Evolutionary conservation across 2,888 invertebrate genomes (phyloP).

Genomic region (Leucophenga maculata): DNA sequence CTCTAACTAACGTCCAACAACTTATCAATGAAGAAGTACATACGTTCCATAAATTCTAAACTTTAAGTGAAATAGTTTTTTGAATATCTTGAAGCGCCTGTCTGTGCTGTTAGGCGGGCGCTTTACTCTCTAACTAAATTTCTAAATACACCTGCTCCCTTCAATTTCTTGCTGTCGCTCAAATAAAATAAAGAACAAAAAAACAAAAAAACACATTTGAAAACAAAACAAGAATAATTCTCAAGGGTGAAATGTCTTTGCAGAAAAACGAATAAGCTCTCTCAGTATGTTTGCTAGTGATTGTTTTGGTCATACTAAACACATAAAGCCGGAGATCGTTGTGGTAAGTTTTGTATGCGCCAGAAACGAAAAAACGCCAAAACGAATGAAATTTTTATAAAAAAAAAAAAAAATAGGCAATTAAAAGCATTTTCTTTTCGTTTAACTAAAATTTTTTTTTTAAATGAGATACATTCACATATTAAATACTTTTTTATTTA

Average conservation of each 20-base stretch:
- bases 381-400: slow-evolving; percentile 21
- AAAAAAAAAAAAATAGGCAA: slow-evolving; percentile 51
- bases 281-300: slow-evolving; percentile 72
- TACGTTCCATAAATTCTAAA: no score
- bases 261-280: slow-evolving; percentile 75
- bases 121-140: background rate
- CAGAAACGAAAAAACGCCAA: slow-evolving; percentile 44
- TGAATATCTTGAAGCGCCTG: no score
- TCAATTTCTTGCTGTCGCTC: slow-evolving; percentile 41
- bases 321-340: slow-evolving; percentile 71
- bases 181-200: slow-evolving; percentile 46
- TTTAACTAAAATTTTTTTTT: slow-evolving; percentile 40
- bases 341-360: slow-evolving; percentile 72
- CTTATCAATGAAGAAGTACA: no score
- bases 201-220: slow-evolving; percentile 51
- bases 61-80: no score
- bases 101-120: no score
- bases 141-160: slow-evolving; percentile 26
- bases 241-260: slow-evolving; percentile 82
- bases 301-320: slow-evolving; percentile 72
- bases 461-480: no score
- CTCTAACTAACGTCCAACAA: no score
- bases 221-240: slow-evolving; percentile 68
- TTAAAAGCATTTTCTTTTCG: slow-evolving; percentile 46
- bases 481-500: slow-evolving; percentile 54